Base-by-base conservation (phyloP, 2,888 invertebrate species). In the Agrochola lychnidis region DNA sequence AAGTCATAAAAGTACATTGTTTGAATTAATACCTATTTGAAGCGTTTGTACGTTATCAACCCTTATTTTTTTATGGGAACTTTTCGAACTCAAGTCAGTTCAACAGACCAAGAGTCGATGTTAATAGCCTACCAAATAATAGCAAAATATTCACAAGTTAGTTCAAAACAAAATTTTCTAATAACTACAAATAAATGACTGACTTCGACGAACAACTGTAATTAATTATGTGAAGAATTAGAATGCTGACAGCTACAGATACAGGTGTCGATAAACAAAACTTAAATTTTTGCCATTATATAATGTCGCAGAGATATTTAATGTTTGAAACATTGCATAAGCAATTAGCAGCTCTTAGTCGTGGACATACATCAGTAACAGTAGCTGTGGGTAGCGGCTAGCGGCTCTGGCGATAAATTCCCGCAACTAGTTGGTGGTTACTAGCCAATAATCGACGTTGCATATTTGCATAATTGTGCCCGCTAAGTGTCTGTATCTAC, bases 381-480 rank as follows among this genome's bases (percentile, higher is more conserved):
- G 88, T 84, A 82, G 89, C 84, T 83, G 80, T 81, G 70, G 84
- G 84, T 81, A 82, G 81, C 66, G 73, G 87, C 85, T 80, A 83
- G 83, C 72, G 75, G 88, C 85, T 83, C 86, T 73, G 86, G 87
- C 90, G 89, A 95, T 95, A 95, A 95, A 96, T 96, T 95, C 93
- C 91, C 90, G 91, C 90, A 91, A 92, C 94, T 94, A 95, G 93
- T 92, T 91, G 89, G 92, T 95, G 92, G 94, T 94, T 95, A 95
- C 94, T 93, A 93, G 93, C 92, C 93, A 94, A 94, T 96, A 95
- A 95, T 94, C 94, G 93, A 93, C 93, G 91, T 92, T 86, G 92
- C 90, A 91, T 93, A 96, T 96, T 96, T 96, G 94, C 96, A 96
- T 96, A 96, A 96, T 96, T 96, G 94, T 94, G 89, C 90, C 89